These are phyloP conservation scores for Drosophila serrata DNA, from an alignment of 1,140 invertebrate genomes.

Conservation along the genomic window DNA sequence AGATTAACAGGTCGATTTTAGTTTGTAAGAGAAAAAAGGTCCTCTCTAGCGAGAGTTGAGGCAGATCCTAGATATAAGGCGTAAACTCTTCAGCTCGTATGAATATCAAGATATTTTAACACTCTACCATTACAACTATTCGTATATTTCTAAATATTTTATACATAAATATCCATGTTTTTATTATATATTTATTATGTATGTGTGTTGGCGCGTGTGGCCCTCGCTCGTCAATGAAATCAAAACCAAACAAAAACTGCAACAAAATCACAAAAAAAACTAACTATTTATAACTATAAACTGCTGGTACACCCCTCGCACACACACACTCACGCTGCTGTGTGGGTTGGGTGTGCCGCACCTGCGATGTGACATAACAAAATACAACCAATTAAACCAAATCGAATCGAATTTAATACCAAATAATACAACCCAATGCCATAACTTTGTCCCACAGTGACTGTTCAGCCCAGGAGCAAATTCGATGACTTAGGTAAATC, in stretches of 20 bases:
- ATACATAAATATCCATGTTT: slow-evolving; percentile 60
- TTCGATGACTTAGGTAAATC: slow-evolving; percentile 91
- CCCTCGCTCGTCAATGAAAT: slow-evolving; percentile 43
- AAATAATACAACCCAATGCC: slow-evolving; percentile 81
- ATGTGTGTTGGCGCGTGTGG: slow-evolving; percentile 66
- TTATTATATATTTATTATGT: slow-evolving; percentile 64
- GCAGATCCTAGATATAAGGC: slow-evolving; percentile 52
- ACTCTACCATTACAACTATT: slow-evolving; percentile 28
- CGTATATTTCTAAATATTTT: slow-evolving; percentile 51
- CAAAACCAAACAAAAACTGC: slow-evolving; percentile 40
- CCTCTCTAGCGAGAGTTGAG: slow-evolving; percentile 26
- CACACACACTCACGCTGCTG: slow-evolving; percentile 2
- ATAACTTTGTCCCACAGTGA: slow-evolving; percentile 87
- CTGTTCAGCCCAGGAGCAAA: slow-evolving; percentile 90
- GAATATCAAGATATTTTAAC: slow-evolving; percentile 41
- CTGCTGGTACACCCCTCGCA: slow-evolving; percentile 17
- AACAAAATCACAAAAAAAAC: slow-evolving; percentile 46
- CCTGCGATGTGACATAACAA: slow-evolving; percentile 38
- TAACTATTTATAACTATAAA: slow-evolving; percentile 55
- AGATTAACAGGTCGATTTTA: slow-evolving; percentile 41
- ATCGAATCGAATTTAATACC: slow-evolving; percentile 61
- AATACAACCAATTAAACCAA: slow-evolving; percentile 57
- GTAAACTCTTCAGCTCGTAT: slow-evolving; percentile 26
- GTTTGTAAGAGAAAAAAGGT: slow-evolving; percentile 54
- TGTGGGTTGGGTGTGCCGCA: slow-evolving; percentile 26